phyloP scores from a whole-genome alignment of 64 coral and sea anemone species.

The Dendrophyllia cribrosa region DNA sequence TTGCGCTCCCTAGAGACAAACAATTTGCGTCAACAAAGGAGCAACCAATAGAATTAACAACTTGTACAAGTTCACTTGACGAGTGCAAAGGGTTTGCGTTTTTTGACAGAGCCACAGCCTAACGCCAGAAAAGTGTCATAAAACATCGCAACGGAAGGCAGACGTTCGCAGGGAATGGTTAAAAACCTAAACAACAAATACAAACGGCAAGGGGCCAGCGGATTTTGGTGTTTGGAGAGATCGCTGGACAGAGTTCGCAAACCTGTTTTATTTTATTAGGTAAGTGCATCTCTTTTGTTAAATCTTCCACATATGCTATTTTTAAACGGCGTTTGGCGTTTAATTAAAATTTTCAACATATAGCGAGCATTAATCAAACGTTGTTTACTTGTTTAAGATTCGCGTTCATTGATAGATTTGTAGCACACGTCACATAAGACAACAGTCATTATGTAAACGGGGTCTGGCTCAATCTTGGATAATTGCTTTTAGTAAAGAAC shows the following conservation, averaged over 20 bases:
- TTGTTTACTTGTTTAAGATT: slow-evolving; percentile 11
- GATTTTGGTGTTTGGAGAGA: neutral
- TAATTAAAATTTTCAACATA: neutral
- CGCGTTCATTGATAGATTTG: neutral
- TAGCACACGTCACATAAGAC: neutral
- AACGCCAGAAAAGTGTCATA: neutral
- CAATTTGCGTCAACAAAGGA: neutral
- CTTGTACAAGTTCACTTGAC: neutral
- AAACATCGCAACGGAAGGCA: neutral
- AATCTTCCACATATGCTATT: neutral
- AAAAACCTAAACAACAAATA: slow-evolving; percentile 2
- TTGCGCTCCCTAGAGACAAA: slow-evolving; percentile 12
- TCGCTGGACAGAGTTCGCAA: neutral
- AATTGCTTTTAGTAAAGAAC: neutral
- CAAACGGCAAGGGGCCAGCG: slow-evolving; percentile 2
- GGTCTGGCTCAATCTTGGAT: neutral
- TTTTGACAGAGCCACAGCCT: neutral
- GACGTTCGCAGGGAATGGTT: neutral
- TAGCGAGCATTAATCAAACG: neutral
- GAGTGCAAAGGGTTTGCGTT: neutral
- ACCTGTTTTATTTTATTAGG: neutral
- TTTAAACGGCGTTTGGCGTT: neutral
- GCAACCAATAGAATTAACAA: neutral
- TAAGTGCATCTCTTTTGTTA: neutral
- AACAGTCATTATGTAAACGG: neutral